Evolutionary conservation across 2,888 invertebrate species (phyloP).

Genomic region (Drosophila multiciliata): DNA sequence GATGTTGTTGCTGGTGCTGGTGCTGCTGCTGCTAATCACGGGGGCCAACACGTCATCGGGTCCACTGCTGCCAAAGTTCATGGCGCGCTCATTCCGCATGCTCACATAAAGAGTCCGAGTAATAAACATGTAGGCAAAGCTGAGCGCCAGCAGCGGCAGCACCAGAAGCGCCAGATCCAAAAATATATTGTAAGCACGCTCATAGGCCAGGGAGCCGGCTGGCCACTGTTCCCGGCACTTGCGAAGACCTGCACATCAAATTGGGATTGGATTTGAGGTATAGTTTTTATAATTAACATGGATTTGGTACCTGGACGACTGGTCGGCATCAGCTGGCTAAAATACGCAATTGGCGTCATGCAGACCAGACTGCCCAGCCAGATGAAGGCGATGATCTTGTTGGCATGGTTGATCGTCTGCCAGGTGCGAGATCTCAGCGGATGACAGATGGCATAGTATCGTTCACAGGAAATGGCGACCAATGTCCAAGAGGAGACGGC

Average conservation of each 20-base stretch:
- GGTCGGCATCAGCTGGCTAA: conserved; percentile 87
- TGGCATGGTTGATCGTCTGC: conserved; percentile 91
- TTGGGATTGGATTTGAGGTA: neutral
- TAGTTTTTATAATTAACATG: neutral
- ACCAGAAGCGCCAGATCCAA: conserved; percentile 88
- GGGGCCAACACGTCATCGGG: conserved; percentile 37
- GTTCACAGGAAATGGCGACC: conserved; percentile 91
- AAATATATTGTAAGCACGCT: conserved; percentile 88
- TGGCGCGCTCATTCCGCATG: conserved; percentile 83
- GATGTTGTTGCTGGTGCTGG: conserved; percentile 12
- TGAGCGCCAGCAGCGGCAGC: conserved; percentile 88
- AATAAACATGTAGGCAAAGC: conserved; percentile 88
- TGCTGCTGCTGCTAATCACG: conserved; percentile 19
- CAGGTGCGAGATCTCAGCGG: conserved; percentile 90
- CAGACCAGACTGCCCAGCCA: conserved; percentile 88
- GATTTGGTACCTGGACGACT: conserved; percentile 81
- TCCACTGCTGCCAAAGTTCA: conserved; percentile 69
- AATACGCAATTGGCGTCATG: conserved; percentile 88
- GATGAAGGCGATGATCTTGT: conserved; percentile 88
- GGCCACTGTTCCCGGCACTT: conserved; percentile 89
- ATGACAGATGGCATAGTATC: conserved; percentile 92
- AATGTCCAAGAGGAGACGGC: conserved; percentile 91
- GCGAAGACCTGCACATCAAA: conserved; percentile 85
- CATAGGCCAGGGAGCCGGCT: conserved; percentile 85
- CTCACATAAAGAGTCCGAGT: conserved; percentile 83